These are phyloP conservation scores for Lophius piscatorius DNA, from an alignment of 2,113 vertebrate genomes.

Conservation along the genomic window DNA sequence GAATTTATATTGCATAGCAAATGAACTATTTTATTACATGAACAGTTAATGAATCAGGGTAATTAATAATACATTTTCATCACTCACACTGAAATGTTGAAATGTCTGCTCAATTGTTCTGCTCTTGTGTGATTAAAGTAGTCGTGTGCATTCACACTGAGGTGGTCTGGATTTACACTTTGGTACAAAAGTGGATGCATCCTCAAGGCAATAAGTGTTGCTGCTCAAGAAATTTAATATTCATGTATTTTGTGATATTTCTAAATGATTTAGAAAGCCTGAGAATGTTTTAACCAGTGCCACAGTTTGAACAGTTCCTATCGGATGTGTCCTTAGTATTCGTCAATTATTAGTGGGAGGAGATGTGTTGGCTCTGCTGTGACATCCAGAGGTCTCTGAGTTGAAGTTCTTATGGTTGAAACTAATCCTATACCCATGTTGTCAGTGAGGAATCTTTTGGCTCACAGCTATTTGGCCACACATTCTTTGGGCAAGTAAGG, in stretches of 20 bases:
- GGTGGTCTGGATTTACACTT: background rate
- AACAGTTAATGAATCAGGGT: background rate
- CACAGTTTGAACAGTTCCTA: no score
- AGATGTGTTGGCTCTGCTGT: background rate
- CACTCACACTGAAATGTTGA: no score
- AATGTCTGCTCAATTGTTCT: no score
- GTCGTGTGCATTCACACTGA: background rate
- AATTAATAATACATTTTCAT: no score
- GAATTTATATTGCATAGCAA: background rate
- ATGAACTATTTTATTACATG: background rate
- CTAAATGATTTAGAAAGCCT: no score
- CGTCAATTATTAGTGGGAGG: no score
- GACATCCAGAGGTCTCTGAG: conserved; percentile 7
- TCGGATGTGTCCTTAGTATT: no score
- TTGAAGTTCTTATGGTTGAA: conserved; percentile 35
- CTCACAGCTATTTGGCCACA: conserved; percentile 30
- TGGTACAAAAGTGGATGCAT: background rate
- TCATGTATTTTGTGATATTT: no score
- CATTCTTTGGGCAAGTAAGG: conserved; percentile 34
- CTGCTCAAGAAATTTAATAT: background rate
- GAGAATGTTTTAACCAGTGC: no score
- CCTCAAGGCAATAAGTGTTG: background rate
- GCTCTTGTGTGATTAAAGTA: no score
- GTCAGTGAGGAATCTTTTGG: conserved; percentile 30
- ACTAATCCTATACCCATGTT: conserved; percentile 20